Evolutionary conservation across 2,888 invertebrate species (phyloP).

Genomic region (Coenonympha glycerion): DNA sequence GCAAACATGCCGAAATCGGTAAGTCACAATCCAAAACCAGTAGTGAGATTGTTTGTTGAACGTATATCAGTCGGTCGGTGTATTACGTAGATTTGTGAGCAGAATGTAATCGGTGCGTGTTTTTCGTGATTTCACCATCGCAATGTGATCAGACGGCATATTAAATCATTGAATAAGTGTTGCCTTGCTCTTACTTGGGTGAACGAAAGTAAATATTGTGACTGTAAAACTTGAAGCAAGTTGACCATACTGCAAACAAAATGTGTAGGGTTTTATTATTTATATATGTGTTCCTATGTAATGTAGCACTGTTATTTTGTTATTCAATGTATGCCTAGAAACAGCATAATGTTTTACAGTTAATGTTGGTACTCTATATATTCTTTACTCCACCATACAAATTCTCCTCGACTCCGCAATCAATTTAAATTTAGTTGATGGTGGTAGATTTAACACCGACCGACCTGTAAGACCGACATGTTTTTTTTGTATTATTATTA

Average conservation of each 20-base stretch:
- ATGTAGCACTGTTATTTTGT: background rate
- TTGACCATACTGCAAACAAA: background rate
- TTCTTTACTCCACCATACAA: too few relatives aligned
- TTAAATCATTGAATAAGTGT: slow-evolving; percentile 41
- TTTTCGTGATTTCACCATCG: slow-evolving; percentile 62
- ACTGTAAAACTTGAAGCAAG: background rate
- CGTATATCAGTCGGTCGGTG: background rate
- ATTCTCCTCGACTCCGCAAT: too few relatives aligned
- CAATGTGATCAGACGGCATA: slow-evolving; percentile 54
- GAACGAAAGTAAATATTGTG: slow-evolving; percentile 17
- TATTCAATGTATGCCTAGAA: too few relatives aligned
- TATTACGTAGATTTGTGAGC: slow-evolving; percentile 18
- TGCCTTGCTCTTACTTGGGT: slow-evolving; percentile 28
- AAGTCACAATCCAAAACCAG: slow-evolving; percentile 45
- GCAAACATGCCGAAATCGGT: slow-evolving; percentile 81
- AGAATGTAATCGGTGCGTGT: slow-evolving; percentile 39
- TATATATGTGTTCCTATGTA: background rate
- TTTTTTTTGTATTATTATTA: too few relatives aligned
- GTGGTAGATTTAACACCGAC: too few relatives aligned
- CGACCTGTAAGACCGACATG: too few relatives aligned
- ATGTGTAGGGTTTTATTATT: background rate
- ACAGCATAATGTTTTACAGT: too few relatives aligned
- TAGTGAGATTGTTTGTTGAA: slow-evolving; percentile 11
- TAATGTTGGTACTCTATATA: too few relatives aligned
- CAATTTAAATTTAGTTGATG: too few relatives aligned